Evolutionary conservation across 2,888 invertebrate species (phyloP).

Genomic region (Emmelina monodactyla): DNA sequence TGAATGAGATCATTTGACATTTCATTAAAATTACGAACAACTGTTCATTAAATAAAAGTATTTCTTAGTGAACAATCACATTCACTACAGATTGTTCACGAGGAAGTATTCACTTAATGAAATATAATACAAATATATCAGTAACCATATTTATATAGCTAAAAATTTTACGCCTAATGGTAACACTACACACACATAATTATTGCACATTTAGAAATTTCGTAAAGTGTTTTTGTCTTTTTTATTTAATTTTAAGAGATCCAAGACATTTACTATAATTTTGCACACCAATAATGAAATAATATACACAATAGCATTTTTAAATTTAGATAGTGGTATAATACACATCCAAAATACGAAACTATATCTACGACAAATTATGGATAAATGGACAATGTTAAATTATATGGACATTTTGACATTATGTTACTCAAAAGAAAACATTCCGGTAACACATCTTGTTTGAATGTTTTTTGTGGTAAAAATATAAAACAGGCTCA

Average conservation of each 20-base stretch:
- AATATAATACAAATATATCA: conserved; percentile 16
- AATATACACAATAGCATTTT: conserved; percentile 62
- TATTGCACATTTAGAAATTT: conserved; percentile 69
- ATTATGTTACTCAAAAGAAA: not conserved
- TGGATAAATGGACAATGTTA: conserved; percentile 60
- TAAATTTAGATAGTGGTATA: conserved; percentile 54
- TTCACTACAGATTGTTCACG: not conserved
- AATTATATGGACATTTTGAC: not conserved
- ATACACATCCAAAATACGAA: conserved; percentile 65
- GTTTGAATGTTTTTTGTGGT: conserved; percentile 38
- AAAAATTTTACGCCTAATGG: conserved; percentile 60
- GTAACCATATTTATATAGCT: conserved; percentile 17
- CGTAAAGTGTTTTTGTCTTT: conserved; percentile 64
- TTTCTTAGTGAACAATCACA: too few relatives aligned
- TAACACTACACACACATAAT: conserved; percentile 68
- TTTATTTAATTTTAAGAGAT: conserved; percentile 63
- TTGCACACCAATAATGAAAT: conserved; percentile 64
- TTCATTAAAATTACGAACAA: conserved; percentile 25
- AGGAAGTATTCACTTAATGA: too few relatives aligned
- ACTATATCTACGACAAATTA: conserved; percentile 60
- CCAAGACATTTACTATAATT: conserved; percentile 67
- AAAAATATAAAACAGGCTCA: conserved; percentile 57
- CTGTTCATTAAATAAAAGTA: too few relatives aligned
- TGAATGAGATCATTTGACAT: conserved; percentile 45
- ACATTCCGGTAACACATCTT: conserved; percentile 12